These are phyloP conservation scores for Acinonyx jubatus DNA, from an alignment of 2,113 vertebrate species.

Conservation along the genomic window DNA sequence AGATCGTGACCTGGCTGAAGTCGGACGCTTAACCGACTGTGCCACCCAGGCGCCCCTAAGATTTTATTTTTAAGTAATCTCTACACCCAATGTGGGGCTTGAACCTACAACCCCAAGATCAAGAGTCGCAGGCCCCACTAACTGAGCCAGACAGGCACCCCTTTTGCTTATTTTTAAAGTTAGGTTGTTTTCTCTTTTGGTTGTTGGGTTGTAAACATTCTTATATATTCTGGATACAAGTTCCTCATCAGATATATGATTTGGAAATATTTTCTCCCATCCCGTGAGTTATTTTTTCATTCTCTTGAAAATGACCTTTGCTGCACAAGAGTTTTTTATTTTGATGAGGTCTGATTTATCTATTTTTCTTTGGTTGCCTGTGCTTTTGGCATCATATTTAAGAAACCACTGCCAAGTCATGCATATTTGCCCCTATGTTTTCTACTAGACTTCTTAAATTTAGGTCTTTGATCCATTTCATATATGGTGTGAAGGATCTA, in stretches of 20 bases:
- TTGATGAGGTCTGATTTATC: not conserved
- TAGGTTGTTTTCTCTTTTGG: not conserved
- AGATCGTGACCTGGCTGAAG: too few relatives aligned
- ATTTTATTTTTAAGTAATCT: not conserved
- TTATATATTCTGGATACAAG: not conserved
- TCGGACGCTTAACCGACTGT: too few relatives aligned
- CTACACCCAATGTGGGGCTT: not conserved
- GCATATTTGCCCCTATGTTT: not conserved
- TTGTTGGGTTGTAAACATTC: not conserved
- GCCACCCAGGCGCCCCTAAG: too few relatives aligned
- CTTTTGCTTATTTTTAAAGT: not conserved
- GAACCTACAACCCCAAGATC: not conserved
- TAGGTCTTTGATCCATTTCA: not conserved
- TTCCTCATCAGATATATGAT: not conserved
- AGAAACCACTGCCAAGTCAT: not conserved
- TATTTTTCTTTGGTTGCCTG: not conserved
- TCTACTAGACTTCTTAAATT: not conserved
- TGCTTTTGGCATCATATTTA: not conserved
- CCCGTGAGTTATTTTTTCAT: not conserved
- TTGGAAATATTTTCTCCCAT: not conserved
- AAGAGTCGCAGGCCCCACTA: not conserved
- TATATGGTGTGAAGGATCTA: not conserved
- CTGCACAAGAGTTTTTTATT: not conserved
- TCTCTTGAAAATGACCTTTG: not conserved
- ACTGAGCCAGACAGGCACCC: not conserved